Evolutionary conservation across 1,140 invertebrate species (phyloP).

Genomic region (Chrysopa pallens): DNA sequence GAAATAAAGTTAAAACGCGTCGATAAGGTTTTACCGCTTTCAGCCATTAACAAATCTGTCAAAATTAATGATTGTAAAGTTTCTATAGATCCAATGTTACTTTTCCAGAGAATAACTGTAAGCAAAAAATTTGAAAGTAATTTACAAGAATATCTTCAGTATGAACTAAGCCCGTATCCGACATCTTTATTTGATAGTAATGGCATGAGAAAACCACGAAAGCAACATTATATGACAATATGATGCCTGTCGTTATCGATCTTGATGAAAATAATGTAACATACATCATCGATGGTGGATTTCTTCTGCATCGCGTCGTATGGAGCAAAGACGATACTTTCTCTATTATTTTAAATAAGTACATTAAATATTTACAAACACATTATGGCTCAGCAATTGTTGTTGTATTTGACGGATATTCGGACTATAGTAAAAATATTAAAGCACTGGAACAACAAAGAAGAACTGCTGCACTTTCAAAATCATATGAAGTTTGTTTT

Average conservation of each 20-base stretch:
- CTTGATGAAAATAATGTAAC: slow-evolving; percentile 17
- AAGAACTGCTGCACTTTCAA: slow-evolving; percentile 10
- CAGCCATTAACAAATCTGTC: slow-evolving; percentile 9
- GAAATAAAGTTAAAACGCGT: slow-evolving; percentile 12
- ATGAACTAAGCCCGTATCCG: slow-evolving; percentile 22
- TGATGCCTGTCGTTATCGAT: slow-evolving; percentile 12
- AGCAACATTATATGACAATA: slow-evolving; percentile 18
- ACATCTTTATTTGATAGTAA: slow-evolving; percentile 20
- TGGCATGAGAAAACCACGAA: slow-evolving; percentile 22
- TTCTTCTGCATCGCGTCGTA: slow-evolving; percentile 12
- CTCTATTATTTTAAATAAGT: slow-evolving; percentile 8
- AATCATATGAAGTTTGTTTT: slow-evolving; percentile 12
- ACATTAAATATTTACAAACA: slow-evolving; percentile 7
- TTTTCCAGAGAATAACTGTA: slow-evolving; percentile 21
- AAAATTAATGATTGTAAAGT: slow-evolving; percentile 13
- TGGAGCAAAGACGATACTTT: slow-evolving; percentile 11
- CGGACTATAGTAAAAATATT: slow-evolving; percentile 9
- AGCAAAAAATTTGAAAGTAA: slow-evolving; percentile 15
- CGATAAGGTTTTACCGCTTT: slow-evolving; percentile 12
- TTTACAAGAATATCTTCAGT: slow-evolving; percentile 16
- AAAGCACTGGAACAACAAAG: slow-evolving; percentile 6
- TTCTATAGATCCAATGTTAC: slow-evolving; percentile 18
- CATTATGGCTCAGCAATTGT: slow-evolving; percentile 3
- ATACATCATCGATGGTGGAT: slow-evolving; percentile 17
- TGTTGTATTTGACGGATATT: slow-evolving; percentile 19